Evolutionary conservation across 2,113 vertebrate genomes (phyloP).

Genomic region (Zosterops pallidus): DNA sequence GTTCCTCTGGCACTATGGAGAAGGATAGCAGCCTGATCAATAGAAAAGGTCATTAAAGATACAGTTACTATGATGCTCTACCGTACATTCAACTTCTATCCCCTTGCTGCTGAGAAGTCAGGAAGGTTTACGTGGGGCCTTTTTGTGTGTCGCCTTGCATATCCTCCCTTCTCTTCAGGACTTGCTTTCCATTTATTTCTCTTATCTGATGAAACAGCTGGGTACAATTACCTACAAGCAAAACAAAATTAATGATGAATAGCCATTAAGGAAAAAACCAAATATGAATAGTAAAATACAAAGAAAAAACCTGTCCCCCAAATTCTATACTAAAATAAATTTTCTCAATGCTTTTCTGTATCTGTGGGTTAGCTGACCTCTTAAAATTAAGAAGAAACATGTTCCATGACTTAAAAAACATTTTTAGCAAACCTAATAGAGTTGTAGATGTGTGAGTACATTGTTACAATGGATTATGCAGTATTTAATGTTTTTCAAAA

Average conservation of each 20-base stretch:
- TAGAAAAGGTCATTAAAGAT: background rate
- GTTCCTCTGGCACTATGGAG: background rate
- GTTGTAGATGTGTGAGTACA: background rate
- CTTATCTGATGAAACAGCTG: background rate
- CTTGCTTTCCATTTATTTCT: background rate
- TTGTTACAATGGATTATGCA: background rate
- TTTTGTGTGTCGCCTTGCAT: background rate
- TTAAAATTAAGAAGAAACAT: background rate
- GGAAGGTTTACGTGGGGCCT: background rate
- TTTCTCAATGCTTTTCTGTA: background rate
- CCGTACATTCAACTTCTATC: background rate
- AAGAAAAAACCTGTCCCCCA: accelerated
- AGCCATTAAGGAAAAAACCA: background rate
- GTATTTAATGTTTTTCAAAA: background rate
- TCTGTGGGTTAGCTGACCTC: background rate
- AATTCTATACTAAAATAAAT: background rate
- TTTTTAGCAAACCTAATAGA: background rate
- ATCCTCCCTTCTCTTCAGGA: background rate
- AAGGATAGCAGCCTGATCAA: background rate
- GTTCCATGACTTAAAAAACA: background rate
- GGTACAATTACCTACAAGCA: background rate
- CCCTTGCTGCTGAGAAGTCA: background rate
- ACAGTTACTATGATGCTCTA: background rate
- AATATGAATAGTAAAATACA: background rate
- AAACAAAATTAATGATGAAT: background rate